Conservation (phyloP, 2,113 vertebrate genomes). For the Nerophis ophidion region DNA sequence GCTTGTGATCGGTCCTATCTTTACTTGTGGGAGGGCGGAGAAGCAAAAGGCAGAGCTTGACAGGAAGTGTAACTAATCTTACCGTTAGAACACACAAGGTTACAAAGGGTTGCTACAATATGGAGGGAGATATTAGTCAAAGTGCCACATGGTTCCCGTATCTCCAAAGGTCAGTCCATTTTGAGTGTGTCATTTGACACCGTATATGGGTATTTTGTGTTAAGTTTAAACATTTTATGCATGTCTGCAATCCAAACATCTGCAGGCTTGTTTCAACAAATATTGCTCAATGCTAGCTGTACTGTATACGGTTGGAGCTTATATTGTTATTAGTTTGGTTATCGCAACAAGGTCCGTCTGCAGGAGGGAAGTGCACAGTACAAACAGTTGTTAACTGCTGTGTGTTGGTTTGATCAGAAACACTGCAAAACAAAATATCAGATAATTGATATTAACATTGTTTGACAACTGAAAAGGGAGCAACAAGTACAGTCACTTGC, state of each 20-base stretch:
- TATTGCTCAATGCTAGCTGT: background rate
- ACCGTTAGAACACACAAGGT: background rate
- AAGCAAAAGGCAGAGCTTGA: slow-evolving; percentile 16
- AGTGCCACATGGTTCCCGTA: slow-evolving; percentile 47
- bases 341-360: slow-evolving; percentile 1
- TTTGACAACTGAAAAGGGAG: background rate
- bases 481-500: background rate
- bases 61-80: slow-evolving; percentile 30
- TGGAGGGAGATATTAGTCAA: slow-evolving; percentile 54
- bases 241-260: background rate
- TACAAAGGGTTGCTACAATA: slow-evolving; percentile 15
- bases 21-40: slow-evolving; percentile 39
- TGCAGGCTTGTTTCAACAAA: slow-evolving; percentile 6
- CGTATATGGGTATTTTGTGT: slow-evolving; percentile 14
- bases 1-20: slow-evolving; percentile 27
- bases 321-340: slow-evolving; percentile 5
- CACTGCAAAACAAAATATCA: no score
- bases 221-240: slow-evolving; percentile 9
- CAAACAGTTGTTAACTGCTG: background rate
- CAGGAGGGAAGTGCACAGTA: slow-evolving; percentile 5
- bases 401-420: background rate
- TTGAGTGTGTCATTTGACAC: slow-evolving; percentile 23
- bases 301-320: slow-evolving; percentile 20
- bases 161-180: slow-evolving; percentile 56
- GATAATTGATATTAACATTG: background rate